A percentile compares a stretch with the other conserved stretches of the same genome.
phyloP scores from a whole-genome alignment of 2,888 invertebrate genomes.

The Leucophora obtusa region DNA sequence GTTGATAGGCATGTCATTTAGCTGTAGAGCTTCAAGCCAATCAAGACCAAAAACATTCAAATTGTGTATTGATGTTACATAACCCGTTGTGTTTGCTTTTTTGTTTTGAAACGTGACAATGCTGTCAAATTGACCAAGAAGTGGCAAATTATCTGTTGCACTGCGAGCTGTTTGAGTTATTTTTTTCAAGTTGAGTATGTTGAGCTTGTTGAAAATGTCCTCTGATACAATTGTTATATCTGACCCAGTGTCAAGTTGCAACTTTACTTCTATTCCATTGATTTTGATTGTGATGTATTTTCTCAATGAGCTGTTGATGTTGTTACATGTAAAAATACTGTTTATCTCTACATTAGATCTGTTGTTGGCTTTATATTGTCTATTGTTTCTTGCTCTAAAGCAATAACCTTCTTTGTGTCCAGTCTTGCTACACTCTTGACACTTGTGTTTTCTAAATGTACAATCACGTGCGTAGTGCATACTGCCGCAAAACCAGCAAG shows the following conservation, averaged over 20 bases:
- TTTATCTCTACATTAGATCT: conserved; percentile 6
- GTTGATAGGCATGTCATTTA: conserved; percentile 52
- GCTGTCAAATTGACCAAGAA: conserved; percentile 45
- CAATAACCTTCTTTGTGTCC: conserved; percentile 57
- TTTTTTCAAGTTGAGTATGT: neutral
- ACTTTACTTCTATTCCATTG: conserved; percentile 36
- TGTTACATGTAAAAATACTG: conserved; percentile 12
- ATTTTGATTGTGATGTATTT: conserved; percentile 58
- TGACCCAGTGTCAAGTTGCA: conserved; percentile 55
- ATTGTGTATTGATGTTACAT: conserved; percentile 45
- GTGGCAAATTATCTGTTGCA: conserved; percentile 47
- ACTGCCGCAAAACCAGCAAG: conserved; percentile 62
- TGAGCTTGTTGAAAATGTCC: conserved; percentile 35
- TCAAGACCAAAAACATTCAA: conserved; percentile 38
- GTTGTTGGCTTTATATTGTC: conserved; percentile 7
- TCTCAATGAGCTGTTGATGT: conserved; percentile 1
- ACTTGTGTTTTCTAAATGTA: conserved; percentile 54
- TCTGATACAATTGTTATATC: conserved; percentile 57
- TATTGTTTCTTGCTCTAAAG: conserved; percentile 36
- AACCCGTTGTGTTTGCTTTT: conserved; percentile 14
- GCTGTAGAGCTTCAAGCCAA: conserved; percentile 44
- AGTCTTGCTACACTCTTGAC: conserved; percentile 36
- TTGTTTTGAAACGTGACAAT: conserved; percentile 19
- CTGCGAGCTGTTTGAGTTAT: conserved; percentile 38
- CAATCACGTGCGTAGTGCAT: conserved; percentile 59